phyloP scores from a whole-genome alignment of 2,113 vertebrate species.

The Peucedramus taeniatus region DNA sequence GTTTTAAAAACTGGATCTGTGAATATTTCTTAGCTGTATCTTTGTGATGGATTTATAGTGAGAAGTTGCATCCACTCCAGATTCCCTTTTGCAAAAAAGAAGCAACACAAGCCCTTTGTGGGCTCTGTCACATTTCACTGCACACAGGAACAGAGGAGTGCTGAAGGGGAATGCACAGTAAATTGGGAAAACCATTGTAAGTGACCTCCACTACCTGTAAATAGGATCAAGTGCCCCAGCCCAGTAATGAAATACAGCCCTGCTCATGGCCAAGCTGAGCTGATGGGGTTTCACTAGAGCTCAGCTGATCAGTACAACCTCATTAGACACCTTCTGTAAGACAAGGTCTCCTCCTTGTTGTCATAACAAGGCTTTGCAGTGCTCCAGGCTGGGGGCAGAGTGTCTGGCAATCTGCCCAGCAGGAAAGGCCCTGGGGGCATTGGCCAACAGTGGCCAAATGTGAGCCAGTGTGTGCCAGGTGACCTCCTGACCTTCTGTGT shows the following conservation, averaged over 20 bases:
- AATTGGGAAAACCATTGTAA: neutral
- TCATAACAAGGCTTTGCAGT: neutral
- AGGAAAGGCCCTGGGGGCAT: neutral
- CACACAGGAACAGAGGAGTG: neutral
- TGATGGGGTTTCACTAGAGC: neutral
- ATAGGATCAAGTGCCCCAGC: neutral
- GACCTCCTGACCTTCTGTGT: neutral
- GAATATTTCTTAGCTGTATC: neutral
- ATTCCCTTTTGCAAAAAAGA: neutral
- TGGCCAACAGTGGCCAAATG: fast-evolving
- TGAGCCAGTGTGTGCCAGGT: fast-evolving
- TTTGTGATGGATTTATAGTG: neutral
- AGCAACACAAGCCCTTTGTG: neutral
- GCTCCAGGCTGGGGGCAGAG: neutral
- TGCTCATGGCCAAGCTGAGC: neutral
- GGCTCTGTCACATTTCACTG: neutral
- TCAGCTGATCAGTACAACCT: neutral
- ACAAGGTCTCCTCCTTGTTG: neutral
- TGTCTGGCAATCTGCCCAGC: neutral
- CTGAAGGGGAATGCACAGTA: neutral
- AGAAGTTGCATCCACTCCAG: neutral
- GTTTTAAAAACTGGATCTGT: neutral
- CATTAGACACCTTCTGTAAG: neutral
- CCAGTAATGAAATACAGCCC: neutral
- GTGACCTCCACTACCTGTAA: neutral